These are phyloP conservation scores for Schizopygopsis pylzovi DNA, from an alignment of 2,797 vertebrate species.

Conservation along the genomic window DNA sequence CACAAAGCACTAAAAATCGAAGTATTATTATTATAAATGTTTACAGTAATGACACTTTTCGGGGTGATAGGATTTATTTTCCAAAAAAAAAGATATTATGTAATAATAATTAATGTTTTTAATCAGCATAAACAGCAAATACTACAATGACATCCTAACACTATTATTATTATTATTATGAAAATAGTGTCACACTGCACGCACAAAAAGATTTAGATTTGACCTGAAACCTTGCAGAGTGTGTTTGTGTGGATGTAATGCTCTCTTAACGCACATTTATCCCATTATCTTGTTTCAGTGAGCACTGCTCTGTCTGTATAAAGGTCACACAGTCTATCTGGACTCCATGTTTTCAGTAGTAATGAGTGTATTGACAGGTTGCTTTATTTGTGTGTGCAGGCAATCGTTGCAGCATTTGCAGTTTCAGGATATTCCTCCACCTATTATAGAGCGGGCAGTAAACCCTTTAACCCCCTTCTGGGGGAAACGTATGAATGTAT, in stretches of 20 bases:
- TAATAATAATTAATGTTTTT: background rate
- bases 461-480: constrained; percentile 98
- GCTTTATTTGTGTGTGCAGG: constrained; percentile 50
- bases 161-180: background rate
- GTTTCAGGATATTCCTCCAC: constrained; percentile 98
- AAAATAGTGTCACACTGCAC: background rate
- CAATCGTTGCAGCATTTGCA: constrained; percentile 93
- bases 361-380: constrained; percentile 31
- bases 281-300: background rate
- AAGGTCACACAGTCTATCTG: background rate
- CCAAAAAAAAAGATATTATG: background rate
- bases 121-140: background rate
- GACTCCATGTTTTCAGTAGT: background rate
- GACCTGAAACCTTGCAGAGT: background rate
- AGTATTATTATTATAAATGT: background rate
- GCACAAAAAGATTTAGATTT: background rate
- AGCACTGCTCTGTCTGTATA: background rate
- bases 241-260: background rate
- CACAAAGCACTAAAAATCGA: background rate
- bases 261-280: background rate
- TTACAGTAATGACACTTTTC: background rate
- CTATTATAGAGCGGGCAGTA: constrained; percentile 98
- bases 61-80: background rate
- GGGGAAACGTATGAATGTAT: constrained; percentile 99
- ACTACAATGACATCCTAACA: background rate